Evolutionary conservation across 2,888 invertebrate species (phyloP).

Genomic region (Stramonita haemastoma): DNA sequence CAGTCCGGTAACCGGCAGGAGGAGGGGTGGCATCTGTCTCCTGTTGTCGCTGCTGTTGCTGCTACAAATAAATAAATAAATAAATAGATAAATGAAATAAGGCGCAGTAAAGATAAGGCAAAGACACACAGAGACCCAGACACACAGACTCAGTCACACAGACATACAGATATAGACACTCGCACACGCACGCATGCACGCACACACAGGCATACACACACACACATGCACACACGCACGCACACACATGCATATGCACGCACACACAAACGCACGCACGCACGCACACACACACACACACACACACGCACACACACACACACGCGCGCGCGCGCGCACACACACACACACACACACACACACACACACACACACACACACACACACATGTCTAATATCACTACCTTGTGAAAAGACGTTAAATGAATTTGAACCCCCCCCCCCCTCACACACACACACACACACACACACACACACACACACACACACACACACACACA

Average conservation of each 20-base stretch:
- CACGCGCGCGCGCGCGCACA: background rate
- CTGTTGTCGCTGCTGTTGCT: too few species aligned
- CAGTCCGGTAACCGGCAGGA: conserved; percentile 55
- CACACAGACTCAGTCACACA: background rate
- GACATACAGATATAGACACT: conserved; percentile 3
- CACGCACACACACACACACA: background rate
- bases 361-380: background rate
- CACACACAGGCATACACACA: background rate
- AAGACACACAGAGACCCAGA: background rate
- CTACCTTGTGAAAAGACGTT: background rate
- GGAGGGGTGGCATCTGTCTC: conserved; percentile 46
- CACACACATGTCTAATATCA: background rate
- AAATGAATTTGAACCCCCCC: too few species aligned
- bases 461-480: background rate
- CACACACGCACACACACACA: background rate
- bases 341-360: background rate
- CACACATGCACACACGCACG: background rate
- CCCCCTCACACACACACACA: too few species aligned
- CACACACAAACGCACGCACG: conserved; percentile 1
- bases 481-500: conserved; percentile 1
- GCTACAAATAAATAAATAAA: background rate
- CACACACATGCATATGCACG: background rate
- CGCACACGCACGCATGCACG: too few species aligned
- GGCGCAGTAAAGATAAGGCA: background rate
- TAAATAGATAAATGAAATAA: background rate